Evolutionary conservation across 2,888 invertebrate species (phyloP).

Genomic region (Hemistola chrysoprasaria): DNA sequence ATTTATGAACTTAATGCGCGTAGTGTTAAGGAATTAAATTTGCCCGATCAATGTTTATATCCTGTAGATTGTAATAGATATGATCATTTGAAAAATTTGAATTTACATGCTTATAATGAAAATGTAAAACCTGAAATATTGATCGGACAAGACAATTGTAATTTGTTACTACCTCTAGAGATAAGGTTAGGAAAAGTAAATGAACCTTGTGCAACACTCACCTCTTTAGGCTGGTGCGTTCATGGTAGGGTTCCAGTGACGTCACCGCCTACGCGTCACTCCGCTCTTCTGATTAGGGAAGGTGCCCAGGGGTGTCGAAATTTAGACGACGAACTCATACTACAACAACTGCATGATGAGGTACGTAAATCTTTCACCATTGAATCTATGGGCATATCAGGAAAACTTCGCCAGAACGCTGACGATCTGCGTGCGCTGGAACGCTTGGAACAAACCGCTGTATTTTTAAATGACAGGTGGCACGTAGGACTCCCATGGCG

Average conservation of each 20-base stretch:
- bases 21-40: slow-evolving; percentile 26
- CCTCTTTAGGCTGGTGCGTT: slow-evolving; percentile 29
- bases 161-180: slow-evolving; percentile 30
- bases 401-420: slow-evolving; percentile 17
- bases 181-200: slow-evolving; percentile 17
- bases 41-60: slow-evolving; percentile 26
- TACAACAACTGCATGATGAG: too few relatives aligned
- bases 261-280: neutral
- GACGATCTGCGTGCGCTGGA: slow-evolving; percentile 14
- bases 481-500: slow-evolving; percentile 33
- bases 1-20: slow-evolving; percentile 17
- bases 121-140: slow-evolving; percentile 28
- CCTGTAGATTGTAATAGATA: too few relatives aligned
- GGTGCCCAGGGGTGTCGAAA: too few relatives aligned
- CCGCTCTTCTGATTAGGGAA: too few relatives aligned
- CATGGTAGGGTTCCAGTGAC: slow-evolving; percentile 15
- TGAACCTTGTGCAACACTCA: slow-evolving; percentile 28
- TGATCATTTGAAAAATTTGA: too few relatives aligned
- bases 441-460: slow-evolving; percentile 23
- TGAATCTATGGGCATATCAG: slow-evolving; percentile 22
- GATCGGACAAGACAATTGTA: slow-evolving; percentile 37
- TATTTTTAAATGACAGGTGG: slow-evolving; percentile 24
- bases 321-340: too few relatives aligned
- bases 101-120: too few relatives aligned
- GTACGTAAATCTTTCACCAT: slow-evolving; percentile 10